Conservation (phyloP, 2,888 invertebrate genomes). For the Cremastobaeus sp. region DNA sequence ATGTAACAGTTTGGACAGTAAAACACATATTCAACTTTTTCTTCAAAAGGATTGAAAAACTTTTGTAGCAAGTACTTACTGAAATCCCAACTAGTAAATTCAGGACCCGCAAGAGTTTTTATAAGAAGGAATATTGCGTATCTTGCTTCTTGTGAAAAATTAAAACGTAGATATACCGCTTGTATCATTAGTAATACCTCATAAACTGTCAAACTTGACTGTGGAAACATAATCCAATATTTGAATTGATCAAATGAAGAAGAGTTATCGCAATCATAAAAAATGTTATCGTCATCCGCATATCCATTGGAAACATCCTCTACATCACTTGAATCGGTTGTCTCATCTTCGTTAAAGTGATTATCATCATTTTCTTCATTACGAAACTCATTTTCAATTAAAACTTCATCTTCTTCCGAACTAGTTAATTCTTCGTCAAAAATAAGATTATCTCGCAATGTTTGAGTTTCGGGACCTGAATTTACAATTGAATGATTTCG, state of each 20-base stretch:
- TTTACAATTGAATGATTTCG: no score
- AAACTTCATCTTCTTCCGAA: no score
- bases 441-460: no score
- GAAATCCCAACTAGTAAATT: slow-evolving; percentile 27
- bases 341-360: slow-evolving; percentile 14
- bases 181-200: slow-evolving; percentile 43
- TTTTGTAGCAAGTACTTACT: slow-evolving; percentile 16
- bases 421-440: no score
- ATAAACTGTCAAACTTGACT: slow-evolving; percentile 28
- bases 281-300: slow-evolving; percentile 2
- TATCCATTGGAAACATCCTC: background rate
- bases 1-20: slow-evolving; percentile 26
- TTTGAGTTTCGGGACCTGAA: no score
- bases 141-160: slow-evolving; percentile 30
- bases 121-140: slow-evolving; percentile 32
- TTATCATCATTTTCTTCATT: no score
- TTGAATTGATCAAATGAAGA: slow-evolving; percentile 2
- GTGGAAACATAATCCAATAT: slow-evolving; percentile 48
- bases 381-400: no score
- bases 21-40: slow-evolving; percentile 22
- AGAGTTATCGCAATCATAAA: slow-evolving; percentile 14
- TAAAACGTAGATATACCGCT: slow-evolving; percentile 34
- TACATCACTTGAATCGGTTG: background rate
- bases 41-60: slow-evolving; percentile 20
- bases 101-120: slow-evolving; percentile 44